Evolutionary conservation across 2,888 invertebrate species (phyloP).

Genomic region (Macrophya annulata): DNA sequence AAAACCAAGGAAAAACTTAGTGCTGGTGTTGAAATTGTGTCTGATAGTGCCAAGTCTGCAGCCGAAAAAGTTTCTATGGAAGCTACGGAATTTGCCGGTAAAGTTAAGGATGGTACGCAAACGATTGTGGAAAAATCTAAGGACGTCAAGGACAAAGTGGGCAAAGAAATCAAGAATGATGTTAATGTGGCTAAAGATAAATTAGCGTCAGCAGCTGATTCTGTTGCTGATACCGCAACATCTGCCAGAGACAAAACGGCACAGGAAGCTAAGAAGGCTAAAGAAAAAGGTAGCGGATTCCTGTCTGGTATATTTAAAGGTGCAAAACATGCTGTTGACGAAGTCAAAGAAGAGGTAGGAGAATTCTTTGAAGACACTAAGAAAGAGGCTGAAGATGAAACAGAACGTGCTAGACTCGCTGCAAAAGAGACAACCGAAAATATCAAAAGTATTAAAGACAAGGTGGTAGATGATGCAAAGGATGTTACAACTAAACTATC

Average conservation of each 20-base stretch:
- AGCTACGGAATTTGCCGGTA: slow-evolving; percentile 80
- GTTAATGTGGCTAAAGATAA: slow-evolving; percentile 79
- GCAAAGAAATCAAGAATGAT: slow-evolving; percentile 79
- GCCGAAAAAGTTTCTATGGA: slow-evolving; percentile 81
- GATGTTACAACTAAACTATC: slow-evolving; percentile 64
- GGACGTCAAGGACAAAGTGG: slow-evolving; percentile 81
- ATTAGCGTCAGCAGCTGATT: slow-evolving; percentile 78
- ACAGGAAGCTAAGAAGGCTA: slow-evolving; percentile 80
- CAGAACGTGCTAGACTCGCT: slow-evolving; percentile 59
- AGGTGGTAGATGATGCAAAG: slow-evolving; percentile 59
- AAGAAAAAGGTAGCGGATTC: slow-evolving; percentile 67
- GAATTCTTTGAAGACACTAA: slow-evolving; percentile 69
- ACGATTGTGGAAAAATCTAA: slow-evolving; percentile 81
- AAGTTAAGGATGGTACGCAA: slow-evolving; percentile 80
- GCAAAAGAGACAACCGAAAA: slow-evolving; percentile 72
- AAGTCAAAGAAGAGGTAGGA: slow-evolving; percentile 65
- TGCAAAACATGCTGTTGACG: slow-evolving; percentile 68
- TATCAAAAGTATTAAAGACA: slow-evolving; percentile 70
- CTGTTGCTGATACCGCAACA: slow-evolving; percentile 82
- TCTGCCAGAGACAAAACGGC: slow-evolving; percentile 81
- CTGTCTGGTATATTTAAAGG: slow-evolving; percentile 69
- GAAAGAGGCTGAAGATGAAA: slow-evolving; percentile 66
- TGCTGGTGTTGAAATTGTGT: slow-evolving; percentile 81
- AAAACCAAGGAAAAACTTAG: slow-evolving; percentile 82
- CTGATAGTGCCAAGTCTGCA: slow-evolving; percentile 80